Base-by-base conservation (phyloP, 1,140 invertebrate genomes). In the Aethina tumida region DNA sequence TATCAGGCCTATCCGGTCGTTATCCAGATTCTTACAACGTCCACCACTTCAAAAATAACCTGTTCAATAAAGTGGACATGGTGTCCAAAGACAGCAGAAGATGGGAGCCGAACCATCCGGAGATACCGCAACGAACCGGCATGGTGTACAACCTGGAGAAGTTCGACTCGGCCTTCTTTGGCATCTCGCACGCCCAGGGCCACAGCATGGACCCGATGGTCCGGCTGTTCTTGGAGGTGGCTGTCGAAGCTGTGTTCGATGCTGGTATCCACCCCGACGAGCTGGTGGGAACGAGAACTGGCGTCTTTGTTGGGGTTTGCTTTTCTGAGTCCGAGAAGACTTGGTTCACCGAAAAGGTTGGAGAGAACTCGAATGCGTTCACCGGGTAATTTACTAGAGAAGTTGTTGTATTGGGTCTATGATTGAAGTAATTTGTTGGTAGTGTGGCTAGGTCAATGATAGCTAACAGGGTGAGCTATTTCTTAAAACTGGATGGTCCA, bases 161-260 rank as follows among this genome's bases (percentile, higher is more conserved):
- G 58, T 92, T 90, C 44, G 86, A 90, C 56, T 75, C 83, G 0
- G 63, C 74, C 0, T 89, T 85, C 62, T 90, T 90, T 60, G 81
- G 71, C n/a, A n/a, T n/a, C n/a, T n/a, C n/a, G n/a, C n/a, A n/a
- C n/a, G n/a, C n/a, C n/a, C n/a, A n/a, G n/a, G n/a, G n/a, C n/a
- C n/a, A n/a, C n/a, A n/a, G n/a, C n/a, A n/a, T 93, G 83, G 90
- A 94, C 52, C 90, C 90, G 1, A 88, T 91, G 76, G 75, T 84
- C 48, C 69, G 89, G 38, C 73, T 91, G 38, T 60, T 94, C 9
- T 57, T 94, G 17, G 90, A 95, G 60, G 77, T 81, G 30, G 67
- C 84, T 0, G 84, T 85, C 51, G 90, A 94, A 66, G 83, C 87
- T 1, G 74, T 94, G 9, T 64, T 91, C 36, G 91, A 95, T 71